Conservation (phyloP, 2,888 invertebrate genomes). For the Tortricodes alternella region DNA sequence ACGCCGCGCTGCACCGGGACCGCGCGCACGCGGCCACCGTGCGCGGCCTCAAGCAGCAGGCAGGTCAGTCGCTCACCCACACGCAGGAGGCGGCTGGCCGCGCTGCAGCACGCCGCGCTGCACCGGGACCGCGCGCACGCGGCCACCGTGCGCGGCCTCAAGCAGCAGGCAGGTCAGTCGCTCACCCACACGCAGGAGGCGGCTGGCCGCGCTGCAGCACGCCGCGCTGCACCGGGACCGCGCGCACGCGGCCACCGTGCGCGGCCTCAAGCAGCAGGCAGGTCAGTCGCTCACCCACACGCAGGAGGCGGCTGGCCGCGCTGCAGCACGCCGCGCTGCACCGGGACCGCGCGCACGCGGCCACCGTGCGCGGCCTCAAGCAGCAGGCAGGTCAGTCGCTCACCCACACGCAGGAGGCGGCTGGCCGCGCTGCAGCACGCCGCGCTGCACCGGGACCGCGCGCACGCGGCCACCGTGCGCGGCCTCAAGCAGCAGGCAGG, state of each 20-base stretch:
- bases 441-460: no score
- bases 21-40: conserved; percentile 19
- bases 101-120: not conserved
- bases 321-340: no score
- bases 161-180: not conserved
- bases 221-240: not conserved
- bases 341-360: no score
- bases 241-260: not conserved
- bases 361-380: no score
- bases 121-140: not conserved
- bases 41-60: conserved; percentile 33
- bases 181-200: not conserved
- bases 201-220: not conserved
- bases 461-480: no score
- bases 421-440: no score
- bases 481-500: no score
- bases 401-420: no score
- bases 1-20: not conserved
- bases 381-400: no score
- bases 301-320: no score
- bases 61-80: conserved; percentile 39
- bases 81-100: not conserved
- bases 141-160: not conserved
- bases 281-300: no score
- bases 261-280: no score